Percentiles rank a stretch among this genome's conserved stretches.
These are phyloP conservation scores for Neodiprion pinetum DNA, from an alignment of 1,140 invertebrate genomes.

Conservation along the genomic window DNA sequence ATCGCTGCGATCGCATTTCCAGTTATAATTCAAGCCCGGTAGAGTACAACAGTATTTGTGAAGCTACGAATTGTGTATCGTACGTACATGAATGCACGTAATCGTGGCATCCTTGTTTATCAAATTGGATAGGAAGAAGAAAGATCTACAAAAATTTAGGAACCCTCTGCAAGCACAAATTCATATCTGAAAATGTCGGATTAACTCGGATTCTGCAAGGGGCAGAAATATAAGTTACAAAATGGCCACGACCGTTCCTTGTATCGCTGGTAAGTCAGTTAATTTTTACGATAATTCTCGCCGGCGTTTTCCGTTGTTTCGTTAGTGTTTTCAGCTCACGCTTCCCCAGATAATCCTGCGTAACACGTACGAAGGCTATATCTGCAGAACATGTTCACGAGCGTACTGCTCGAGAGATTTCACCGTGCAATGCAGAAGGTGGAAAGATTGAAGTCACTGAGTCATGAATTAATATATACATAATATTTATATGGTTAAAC, in stretches of 20 bases:
- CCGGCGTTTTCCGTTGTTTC: not conserved
- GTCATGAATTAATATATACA: constrained; percentile 2
- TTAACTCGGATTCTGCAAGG: not conserved
- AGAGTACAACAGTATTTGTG: too few relatives aligned
- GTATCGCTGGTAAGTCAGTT: constrained; percentile 55
- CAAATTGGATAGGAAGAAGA: too few relatives aligned
- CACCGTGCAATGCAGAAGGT: not conserved
- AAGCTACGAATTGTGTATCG: too few relatives aligned
- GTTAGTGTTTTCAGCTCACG: not conserved
- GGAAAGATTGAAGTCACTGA: not conserved
- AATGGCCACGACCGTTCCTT: constrained; percentile 58
- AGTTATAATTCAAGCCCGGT: too few relatives aligned
- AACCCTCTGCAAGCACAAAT: not conserved
- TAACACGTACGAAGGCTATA: not conserved
- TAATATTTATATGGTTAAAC: not conserved
- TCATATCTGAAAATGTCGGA: not conserved
- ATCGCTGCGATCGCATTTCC: too few relatives aligned
- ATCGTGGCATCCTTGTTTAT: too few relatives aligned
- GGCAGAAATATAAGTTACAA: constrained; percentile 32
- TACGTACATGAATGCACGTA: too few relatives aligned
- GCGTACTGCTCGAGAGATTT: not conserved
- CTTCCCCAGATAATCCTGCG: not conserved
- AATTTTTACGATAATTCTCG: constrained; percentile 14
- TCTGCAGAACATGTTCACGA: not conserved
- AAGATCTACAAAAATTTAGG: too few relatives aligned